Conservation (phyloP, 2,888 invertebrate species). For the Diplolepis rosae region DNA sequence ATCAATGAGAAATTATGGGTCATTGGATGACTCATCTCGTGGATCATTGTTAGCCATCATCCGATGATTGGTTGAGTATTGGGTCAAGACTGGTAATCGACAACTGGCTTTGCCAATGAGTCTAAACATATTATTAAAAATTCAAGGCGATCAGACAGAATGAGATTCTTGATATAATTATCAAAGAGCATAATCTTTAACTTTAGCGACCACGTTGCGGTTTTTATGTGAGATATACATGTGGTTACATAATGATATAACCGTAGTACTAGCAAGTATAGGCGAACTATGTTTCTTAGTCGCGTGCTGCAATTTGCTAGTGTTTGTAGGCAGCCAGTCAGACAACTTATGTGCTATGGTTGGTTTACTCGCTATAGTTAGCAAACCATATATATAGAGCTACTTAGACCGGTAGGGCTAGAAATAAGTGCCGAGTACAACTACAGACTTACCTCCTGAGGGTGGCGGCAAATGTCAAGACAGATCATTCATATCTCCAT, state of each 20-base stretch:
- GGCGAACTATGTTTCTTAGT: slow-evolving; percentile 44
- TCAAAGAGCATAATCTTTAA: not conserved
- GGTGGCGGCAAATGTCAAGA: slow-evolving; percentile 38
- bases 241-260: slow-evolving; percentile 42
- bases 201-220: not conserved
- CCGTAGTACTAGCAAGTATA: slow-evolving; percentile 45
- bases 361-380: not conserved
- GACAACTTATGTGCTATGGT: not conserved
- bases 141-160: not conserved
- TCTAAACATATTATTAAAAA: not conserved
- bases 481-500: slow-evolving; percentile 37
- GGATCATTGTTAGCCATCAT: too few relatives aligned
- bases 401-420: not conserved
- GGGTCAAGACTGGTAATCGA: too few relatives aligned
- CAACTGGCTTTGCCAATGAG: too few relatives aligned
- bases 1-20: too few relatives aligned
- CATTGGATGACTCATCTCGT: too few relatives aligned
- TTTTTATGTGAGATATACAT: not conserved
- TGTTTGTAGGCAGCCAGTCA: not conserved
- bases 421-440: slow-evolving; percentile 5
- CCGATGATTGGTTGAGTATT: too few relatives aligned
- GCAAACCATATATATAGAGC: not conserved
- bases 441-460: slow-evolving; percentile 13
- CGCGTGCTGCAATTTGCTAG: slow-evolving; percentile 41
- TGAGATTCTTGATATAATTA: not conserved